phyloP scores from a whole-genome alignment of 2,113 vertebrate species.

The Sakesphorus luctuosus region DNA sequence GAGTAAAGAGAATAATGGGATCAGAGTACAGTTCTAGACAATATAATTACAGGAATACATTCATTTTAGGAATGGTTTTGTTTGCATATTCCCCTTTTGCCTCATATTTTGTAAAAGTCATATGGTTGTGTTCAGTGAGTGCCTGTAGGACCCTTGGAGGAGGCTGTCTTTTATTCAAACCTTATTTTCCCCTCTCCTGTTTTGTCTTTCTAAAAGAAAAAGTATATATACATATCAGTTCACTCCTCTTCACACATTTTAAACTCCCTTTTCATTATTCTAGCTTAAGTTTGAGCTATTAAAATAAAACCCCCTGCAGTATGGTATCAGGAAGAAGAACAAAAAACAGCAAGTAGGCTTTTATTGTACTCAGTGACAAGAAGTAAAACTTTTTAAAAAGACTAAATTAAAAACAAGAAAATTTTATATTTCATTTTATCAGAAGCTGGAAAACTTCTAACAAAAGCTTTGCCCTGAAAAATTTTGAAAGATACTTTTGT shows the following conservation, averaged over 20 bases:
- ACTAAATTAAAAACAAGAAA: neutral
- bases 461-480: neutral
- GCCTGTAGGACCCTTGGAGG: neutral
- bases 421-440: neutral
- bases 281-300: neutral
- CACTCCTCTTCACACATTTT: neutral
- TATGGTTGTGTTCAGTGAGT: neutral
- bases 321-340: neutral
- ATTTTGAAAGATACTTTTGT: neutral
- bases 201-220: neutral
- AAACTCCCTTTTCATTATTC: neutral
- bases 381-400: neutral
- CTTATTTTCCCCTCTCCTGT: neutral
- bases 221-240: neutral
- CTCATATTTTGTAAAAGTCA: neutral
- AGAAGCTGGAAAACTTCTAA: neutral
- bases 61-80: neutral
- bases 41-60: neutral
- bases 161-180: neutral
- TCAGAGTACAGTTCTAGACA: neutral
- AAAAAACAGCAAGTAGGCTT: neutral
- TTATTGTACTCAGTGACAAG: neutral
- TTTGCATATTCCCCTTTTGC: neutral
- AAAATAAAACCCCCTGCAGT: neutral
- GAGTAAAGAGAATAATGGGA: neutral